Evolutionary conservation across 1,140 invertebrate species (phyloP).

Genomic region (Drosophila sucinea): DNA sequence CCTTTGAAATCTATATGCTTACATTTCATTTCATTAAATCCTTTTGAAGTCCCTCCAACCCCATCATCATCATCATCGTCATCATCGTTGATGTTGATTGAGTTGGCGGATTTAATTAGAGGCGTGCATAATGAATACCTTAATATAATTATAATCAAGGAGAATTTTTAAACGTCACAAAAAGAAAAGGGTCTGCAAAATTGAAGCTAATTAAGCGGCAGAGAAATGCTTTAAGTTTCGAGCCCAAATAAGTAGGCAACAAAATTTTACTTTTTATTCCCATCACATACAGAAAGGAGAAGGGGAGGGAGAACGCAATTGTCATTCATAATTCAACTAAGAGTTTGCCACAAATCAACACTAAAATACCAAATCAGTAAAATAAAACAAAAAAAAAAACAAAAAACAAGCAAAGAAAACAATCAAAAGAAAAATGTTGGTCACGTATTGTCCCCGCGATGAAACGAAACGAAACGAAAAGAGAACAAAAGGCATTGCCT

Average conservation of each 20-base stretch:
- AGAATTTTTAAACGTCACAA: conserved; percentile 2
- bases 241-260: conserved; percentile 1
- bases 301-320: conserved; percentile 30
- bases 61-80: conserved; percentile 11
- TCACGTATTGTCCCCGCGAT: too few species aligned
- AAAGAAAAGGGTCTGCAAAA: not conserved
- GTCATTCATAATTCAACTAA: conserved; percentile 52
- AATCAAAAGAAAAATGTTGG: not conserved
- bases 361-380: conserved; percentile 42
- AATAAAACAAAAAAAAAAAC: conserved; percentile 46
- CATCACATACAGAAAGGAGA: conserved; percentile 15
- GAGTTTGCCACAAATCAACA: conserved; percentile 44
- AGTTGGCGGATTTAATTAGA: conserved; percentile 55
- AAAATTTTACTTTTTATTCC: conserved; percentile 17
- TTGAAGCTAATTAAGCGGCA: not conserved
- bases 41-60: conserved; percentile 58
- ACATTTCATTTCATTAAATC: conserved; percentile 72
- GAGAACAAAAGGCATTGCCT: conserved; percentile 15
- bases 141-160: conserved; percentile 35
- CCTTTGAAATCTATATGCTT: conserved; percentile 61
- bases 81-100: conserved; percentile 53
- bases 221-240: not conserved
- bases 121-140: conserved; percentile 31
- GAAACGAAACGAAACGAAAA: conserved; percentile 5
- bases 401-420: conserved; percentile 34